A percentile compares a stretch with the other conserved stretches of the same genome.
Conservation (phyloP, 2,888 invertebrate genomes). For the Criorhina ranunculi region DNA sequence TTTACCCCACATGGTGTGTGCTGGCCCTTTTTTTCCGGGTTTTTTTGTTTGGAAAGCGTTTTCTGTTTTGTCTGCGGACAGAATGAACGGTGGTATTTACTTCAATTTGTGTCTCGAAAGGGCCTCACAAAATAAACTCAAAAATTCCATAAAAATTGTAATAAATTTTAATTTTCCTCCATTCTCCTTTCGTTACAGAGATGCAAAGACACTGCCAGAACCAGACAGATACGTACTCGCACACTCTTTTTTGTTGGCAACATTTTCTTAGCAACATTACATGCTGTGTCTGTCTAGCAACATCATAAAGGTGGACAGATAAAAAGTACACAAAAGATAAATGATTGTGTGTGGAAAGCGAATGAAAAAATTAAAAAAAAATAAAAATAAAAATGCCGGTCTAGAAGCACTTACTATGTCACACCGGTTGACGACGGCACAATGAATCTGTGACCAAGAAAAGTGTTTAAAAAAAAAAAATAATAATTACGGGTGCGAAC, state of each 20-base stretch:
- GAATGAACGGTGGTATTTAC: constrained; percentile 62
- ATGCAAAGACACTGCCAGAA: constrained; percentile 50
- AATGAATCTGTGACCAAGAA: constrained; percentile 48
- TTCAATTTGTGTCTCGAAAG: constrained; percentile 55
- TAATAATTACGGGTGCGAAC: constrained; percentile 58
- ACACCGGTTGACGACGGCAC: constrained; percentile 27
- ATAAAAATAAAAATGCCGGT: constrained; percentile 12
- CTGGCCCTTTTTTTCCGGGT: constrained; percentile 31
- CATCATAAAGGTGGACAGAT: constrained; percentile 19
- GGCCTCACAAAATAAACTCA: constrained; percentile 43
- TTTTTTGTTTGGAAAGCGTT: constrained; percentile 57
- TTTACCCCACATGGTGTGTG: constrained; percentile 23
- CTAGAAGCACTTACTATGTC: constrained; percentile 39
- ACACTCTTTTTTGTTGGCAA: constrained; percentile 28
- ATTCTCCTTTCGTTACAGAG: constrained; percentile 67
- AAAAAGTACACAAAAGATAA: constrained; percentile 19
- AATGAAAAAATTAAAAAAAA: constrained; percentile 36
- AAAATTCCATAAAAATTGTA: constrained; percentile 64
- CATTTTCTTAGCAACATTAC: constrained; percentile 22
- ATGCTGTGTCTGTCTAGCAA: constrained; percentile 22
- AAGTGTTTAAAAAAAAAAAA: constrained; percentile 64
- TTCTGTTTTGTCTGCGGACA: constrained; percentile 55
- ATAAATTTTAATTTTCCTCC: constrained; percentile 74
- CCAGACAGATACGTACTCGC: constrained; percentile 10
- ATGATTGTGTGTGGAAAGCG: constrained; percentile 42